Evolutionary conservation across 2,797 vertebrate species (phyloP).

Genomic region (Myiotriccus ornatus): DNA sequence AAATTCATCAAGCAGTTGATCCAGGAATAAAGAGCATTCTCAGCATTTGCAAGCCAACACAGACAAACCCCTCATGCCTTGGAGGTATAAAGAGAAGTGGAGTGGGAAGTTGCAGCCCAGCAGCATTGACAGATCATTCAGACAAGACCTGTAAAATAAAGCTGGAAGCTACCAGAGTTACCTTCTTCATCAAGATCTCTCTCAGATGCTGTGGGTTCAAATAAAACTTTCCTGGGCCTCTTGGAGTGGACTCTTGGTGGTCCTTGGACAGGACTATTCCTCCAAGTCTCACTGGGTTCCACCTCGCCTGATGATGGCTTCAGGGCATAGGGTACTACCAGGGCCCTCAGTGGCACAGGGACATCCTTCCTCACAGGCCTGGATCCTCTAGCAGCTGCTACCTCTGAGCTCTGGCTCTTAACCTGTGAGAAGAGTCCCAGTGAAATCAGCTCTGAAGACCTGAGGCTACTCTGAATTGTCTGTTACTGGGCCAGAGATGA

Average conservation of each 20-base stretch:
- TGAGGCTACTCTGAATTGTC: background rate
- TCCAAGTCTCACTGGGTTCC: background rate
- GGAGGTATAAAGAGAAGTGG: background rate
- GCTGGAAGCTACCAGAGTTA: conserved; percentile 1
- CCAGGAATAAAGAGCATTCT: background rate
- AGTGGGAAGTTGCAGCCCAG: background rate
- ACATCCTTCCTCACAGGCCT: background rate
- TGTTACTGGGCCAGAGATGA: background rate
- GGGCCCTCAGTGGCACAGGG: background rate
- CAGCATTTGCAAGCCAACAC: background rate
- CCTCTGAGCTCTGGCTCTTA: background rate
- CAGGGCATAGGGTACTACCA: background rate
- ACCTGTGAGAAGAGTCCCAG: background rate
- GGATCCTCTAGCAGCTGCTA: background rate
- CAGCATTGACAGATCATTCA: background rate
- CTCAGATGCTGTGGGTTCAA: conserved; percentile 54
- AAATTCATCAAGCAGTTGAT: background rate
- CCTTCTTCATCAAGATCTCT: conserved; percentile 44
- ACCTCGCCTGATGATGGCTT: background rate
- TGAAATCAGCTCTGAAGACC: background rate
- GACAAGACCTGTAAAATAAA: background rate
- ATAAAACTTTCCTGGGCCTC: conserved; percentile 63
- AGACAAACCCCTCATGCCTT: background rate
- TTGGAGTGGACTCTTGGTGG: background rate
- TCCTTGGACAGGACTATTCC: background rate